Base-by-base conservation (phyloP, 2,797 vertebrate genomes). In the Pangasius larnaudii region DNA sequence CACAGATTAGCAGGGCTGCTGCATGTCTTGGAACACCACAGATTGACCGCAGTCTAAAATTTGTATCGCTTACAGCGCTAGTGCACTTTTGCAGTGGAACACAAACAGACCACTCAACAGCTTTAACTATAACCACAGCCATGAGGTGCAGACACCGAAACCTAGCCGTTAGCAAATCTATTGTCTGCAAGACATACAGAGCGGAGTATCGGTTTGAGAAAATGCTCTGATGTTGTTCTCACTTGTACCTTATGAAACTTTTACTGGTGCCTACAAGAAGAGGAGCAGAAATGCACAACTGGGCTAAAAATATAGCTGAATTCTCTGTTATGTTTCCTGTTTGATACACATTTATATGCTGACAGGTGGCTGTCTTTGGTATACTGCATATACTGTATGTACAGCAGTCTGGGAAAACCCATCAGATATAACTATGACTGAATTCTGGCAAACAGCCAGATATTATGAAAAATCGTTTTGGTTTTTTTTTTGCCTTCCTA, bases 1-100 rank as follows among this genome's bases (percentile, higher is more conserved):
- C 96, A 96, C 92, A 93, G 93, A 91, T 90, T 90, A 94, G 91
- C 84, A 88, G 67, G 36, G 80, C 86, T 87, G 78, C 89, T 89
- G 78, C 74, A 56, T 82, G 87, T 91, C 88, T 91, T 58, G 84
- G 86, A 91, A 91, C 90, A 88, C 91, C 89, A 58, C 91, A 91
- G 90, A 81, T 75, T 82, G 86, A 91, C 91, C 90, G 36, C 90
- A 90, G 77, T 87, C 79, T 84, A 87, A 85, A 88, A 59, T 83
- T 61, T 49, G 58, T 87, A 87, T 90, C 87, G 90, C 72, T 89
- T 65, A 84, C 49, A 88, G 84, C 86, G 75, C 87, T 86, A 61
- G 83, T 89, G 87, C 87, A 85, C 65, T 88, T 59, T 84, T 85
- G 88, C 90, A 91, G 87, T 90, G 89, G 87, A 89, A 89, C 87